Evolutionary conservation across 2,113 vertebrate species (phyloP).

Genomic region (Tautogolabrus adspersus): DNA sequence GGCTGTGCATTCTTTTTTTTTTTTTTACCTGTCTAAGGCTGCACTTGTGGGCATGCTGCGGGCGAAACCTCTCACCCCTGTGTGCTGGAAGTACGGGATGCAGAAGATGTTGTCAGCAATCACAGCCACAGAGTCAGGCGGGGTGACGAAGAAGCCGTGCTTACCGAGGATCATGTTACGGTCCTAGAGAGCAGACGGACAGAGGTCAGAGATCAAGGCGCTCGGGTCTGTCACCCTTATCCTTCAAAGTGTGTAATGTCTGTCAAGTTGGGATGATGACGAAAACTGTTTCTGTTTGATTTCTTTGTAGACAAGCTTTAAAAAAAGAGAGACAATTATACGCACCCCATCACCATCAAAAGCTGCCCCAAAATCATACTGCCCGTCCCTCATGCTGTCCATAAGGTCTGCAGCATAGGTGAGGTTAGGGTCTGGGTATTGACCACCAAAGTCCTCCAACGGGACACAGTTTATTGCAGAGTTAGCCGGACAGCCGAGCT

Average conservation of each 20-base stretch:
- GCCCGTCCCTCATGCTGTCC: conserved; percentile 92
- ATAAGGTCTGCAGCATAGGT: conserved; percentile 91
- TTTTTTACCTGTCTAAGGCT: conserved; percentile 91
- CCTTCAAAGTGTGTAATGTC: not conserved
- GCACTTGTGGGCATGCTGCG: conserved; percentile 98
- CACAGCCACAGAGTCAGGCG: conserved; percentile 95
- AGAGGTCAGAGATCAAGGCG: conserved; percentile 20
- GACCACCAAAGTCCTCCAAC: conserved; percentile 94
- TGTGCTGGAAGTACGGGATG: conserved; percentile 97
- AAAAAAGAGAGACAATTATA: not conserved
- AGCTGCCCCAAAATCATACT: conserved; percentile 94
- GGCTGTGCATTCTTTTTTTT: not conserved
- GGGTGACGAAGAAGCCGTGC: conserved; percentile 94
- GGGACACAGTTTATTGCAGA: conserved; percentile 96
- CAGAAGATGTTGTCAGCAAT: conserved; percentile 97
- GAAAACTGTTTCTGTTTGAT: not conserved
- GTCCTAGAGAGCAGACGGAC: conserved; percentile 83
- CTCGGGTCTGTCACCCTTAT: not conserved
- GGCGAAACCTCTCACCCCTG: conserved; percentile 93
- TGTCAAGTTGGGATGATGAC: not conserved
- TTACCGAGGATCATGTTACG: conserved; percentile 97
- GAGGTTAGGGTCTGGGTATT: conserved; percentile 93
- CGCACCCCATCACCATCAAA: conserved; percentile 95
- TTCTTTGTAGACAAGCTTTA: not conserved
- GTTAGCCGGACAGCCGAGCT: conserved; percentile 93